Conservation (phyloP, 2,113 vertebrate genomes). For the Empidonax alnorum region DNA sequence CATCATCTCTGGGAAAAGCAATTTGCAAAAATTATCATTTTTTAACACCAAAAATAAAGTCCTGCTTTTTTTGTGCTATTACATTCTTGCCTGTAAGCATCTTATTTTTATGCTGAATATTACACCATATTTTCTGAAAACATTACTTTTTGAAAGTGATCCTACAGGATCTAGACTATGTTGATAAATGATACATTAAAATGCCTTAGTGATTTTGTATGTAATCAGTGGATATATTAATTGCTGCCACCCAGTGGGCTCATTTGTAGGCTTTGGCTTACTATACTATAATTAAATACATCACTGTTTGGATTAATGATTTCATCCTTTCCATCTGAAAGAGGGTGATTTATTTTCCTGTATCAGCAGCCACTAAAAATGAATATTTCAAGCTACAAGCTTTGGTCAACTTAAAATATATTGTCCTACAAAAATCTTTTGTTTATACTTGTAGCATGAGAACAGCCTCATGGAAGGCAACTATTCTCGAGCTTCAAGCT, state of each 20-base stretch:
- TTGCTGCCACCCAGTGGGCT: constrained; percentile 10
- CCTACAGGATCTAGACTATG: not conserved
- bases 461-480: not conserved
- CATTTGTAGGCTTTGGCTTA: constrained; percentile 27
- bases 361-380: not conserved
- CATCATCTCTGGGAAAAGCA: not conserved
- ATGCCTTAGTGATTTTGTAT: not conserved
- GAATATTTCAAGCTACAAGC: not conserved
- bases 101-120: not conserved
- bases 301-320: constrained; percentile 25
- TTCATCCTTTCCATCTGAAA: constrained; percentile 13
- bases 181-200: constrained; percentile 2
- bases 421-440: not conserved
- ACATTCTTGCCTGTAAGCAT: not conserved
- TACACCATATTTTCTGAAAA: not conserved
- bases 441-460: not conserved
- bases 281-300: not conserved
- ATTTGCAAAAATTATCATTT: not conserved
- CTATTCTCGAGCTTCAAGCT: not conserved
- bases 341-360: constrained; percentile 13
- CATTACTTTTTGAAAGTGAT: not conserved
- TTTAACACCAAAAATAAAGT: not conserved
- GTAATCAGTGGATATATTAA: constrained; percentile 25
- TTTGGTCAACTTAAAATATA: not conserved
- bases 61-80: not conserved